phyloP scores from a whole-genome alignment of 2,113 vertebrate species.

The Cephalopholis sonnerati region DNA sequence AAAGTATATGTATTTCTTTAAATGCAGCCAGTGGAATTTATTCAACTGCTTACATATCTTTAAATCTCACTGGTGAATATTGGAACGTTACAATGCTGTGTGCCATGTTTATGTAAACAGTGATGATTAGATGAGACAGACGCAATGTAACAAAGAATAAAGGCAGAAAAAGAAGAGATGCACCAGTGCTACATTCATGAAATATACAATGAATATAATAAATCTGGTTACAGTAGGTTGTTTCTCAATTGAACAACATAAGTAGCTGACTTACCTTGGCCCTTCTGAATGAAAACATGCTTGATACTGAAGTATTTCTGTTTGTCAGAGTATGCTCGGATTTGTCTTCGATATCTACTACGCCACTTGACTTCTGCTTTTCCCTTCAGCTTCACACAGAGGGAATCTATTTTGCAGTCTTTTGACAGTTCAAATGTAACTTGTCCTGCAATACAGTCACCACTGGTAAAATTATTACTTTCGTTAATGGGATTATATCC shows the following conservation, averaged over 20 bases:
- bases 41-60: no score
- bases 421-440: constrained; percentile 66
- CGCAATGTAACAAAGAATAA: no score
- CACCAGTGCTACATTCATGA: no score
- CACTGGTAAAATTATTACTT: constrained; percentile 65
- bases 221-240: background rate
- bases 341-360: constrained; percentile 24
- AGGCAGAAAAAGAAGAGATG: background rate
- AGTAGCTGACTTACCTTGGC: constrained; percentile 44
- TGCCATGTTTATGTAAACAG: background rate
- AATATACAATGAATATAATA: background rate
- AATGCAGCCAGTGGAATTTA: no score
- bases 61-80: background rate
- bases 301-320: constrained; percentile 76
- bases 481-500: constrained; percentile 66
- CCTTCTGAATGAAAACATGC: constrained; percentile 57
- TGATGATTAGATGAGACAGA: background rate
- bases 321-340: constrained; percentile 49
- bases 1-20: no score
- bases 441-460: constrained; percentile 67
- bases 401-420: constrained; percentile 56
- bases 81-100: background rate
- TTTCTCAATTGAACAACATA: background rate
- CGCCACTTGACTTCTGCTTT: constrained; percentile 73
- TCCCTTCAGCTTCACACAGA: constrained; percentile 77